These are phyloP conservation scores for Caerostris darwini DNA, from an alignment of 1,140 invertebrate genomes.

Conservation along the genomic window DNA sequence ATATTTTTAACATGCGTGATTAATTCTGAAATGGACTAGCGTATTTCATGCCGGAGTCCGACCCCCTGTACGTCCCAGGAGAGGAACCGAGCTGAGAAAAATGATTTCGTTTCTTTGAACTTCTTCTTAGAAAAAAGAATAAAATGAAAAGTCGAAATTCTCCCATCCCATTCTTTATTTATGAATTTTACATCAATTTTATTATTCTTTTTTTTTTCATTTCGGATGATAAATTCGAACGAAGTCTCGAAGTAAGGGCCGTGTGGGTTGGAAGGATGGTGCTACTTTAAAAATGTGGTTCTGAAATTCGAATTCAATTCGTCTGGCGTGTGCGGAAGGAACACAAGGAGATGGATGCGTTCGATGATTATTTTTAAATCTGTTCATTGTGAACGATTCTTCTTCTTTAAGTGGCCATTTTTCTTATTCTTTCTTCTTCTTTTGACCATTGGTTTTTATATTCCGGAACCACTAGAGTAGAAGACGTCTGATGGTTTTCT, in stretches of 20 bases:
- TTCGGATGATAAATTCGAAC: constrained; percentile 14
- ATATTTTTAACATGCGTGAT: constrained; percentile 14
- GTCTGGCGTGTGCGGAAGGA: neutral
- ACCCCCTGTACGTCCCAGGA: neutral
- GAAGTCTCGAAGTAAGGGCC: neutral
- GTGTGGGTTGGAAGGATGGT: neutral
- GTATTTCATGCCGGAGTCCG: neutral
- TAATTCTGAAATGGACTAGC: constrained; percentile 8
- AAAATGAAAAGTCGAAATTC: constrained; percentile 21
- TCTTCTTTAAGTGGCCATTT: neutral
- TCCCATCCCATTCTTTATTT: constrained; percentile 38
- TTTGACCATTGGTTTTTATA: too few relatives aligned
- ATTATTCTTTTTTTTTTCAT: neutral
- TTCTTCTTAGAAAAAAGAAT: too few relatives aligned
- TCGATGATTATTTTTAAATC: constrained; percentile 27
- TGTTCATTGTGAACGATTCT: neutral
- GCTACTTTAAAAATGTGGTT: neutral
- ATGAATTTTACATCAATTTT: constrained; percentile 50
- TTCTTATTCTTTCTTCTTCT: neutral
- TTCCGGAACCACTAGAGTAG: too few relatives aligned
- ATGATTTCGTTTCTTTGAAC: neutral
- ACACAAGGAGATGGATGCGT: neutral
- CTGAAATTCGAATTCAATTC: constrained; percentile 25
- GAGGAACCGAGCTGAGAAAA: neutral
- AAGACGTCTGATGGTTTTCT: neutral